A percentile compares a stretch with the other conserved stretches of the same genome.
These are phyloP conservation scores for Dione vanillae DNA, from an alignment of 2,888 invertebrate species.

Conservation along the genomic window DNA sequence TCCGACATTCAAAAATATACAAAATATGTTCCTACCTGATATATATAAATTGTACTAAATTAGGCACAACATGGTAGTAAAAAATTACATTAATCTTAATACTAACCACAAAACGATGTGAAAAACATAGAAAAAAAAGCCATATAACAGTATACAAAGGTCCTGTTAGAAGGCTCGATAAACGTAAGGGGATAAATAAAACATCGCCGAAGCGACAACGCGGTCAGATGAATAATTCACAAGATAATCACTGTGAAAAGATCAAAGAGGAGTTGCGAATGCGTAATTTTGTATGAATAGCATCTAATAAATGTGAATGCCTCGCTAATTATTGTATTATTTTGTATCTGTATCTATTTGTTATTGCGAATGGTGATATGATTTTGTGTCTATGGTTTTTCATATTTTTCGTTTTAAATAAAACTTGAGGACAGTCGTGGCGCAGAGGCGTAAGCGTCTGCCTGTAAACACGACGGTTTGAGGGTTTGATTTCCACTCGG, in stretches of 20 bases:
- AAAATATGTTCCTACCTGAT: too few species aligned
- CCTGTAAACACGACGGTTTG: too few species aligned
- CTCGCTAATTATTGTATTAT: constrained; percentile 5
- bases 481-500: too few species aligned
- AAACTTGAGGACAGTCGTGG: too few species aligned
- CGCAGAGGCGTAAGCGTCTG: too few species aligned
- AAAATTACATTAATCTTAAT: too few species aligned
- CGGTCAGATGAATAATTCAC: constrained; percentile 61
- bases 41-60: too few species aligned
- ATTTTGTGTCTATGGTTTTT: too few species aligned
- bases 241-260: constrained; percentile 59
- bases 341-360: not conserved
- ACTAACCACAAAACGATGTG: not conserved
- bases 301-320: constrained; percentile 7
- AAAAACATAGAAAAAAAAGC: not conserved
- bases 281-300: constrained; percentile 40
- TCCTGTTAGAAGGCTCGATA: constrained; percentile 44
- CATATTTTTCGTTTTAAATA: too few species aligned
- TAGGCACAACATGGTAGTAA: too few species aligned
- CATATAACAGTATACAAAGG: constrained; percentile 28
- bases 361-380: too few species aligned
- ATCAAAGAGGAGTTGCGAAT: constrained; percentile 57
- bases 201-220: constrained; percentile 44
- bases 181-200: constrained; percentile 49
- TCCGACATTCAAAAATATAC: too few species aligned